Percentiles rank a stretch among this genome's conserved stretches.
Evolutionary conservation across 1,140 invertebrate species (phyloP).

Genomic region (Zaprionus ornatus): DNA sequence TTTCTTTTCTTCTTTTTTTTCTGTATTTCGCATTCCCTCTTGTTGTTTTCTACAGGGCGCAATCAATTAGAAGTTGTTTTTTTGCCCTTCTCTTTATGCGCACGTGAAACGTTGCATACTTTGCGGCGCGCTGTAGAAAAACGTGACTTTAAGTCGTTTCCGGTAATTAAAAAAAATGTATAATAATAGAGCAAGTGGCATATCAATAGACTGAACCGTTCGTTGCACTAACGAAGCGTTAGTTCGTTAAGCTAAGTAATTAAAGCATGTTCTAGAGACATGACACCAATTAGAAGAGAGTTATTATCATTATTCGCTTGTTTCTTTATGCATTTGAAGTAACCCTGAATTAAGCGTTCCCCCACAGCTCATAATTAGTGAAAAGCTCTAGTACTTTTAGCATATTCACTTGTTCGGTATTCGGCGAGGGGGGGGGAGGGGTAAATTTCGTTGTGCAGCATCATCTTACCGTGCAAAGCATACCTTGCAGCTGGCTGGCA

Average conservation of each 20-base stretch:
- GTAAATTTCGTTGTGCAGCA: not conserved
- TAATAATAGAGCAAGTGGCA: not conserved
- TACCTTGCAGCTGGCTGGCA: conserved; percentile 20
- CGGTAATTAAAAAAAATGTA: not conserved
- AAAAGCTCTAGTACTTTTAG: not conserved
- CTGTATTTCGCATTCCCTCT: not conserved
- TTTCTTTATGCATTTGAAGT: too few relatives aligned
- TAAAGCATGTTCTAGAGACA: not conserved
- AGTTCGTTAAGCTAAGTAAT: not conserved
- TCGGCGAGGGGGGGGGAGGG: not conserved
- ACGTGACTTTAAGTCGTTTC: conserved; percentile 14
- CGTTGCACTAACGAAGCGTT: not conserved
- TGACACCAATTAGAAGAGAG: not conserved
- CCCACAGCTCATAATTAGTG: not conserved
- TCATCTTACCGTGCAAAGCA: conserved; percentile 25
- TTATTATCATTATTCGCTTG: too few relatives aligned
- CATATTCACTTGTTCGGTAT: not conserved
- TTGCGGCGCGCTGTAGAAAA: conserved; percentile 6
- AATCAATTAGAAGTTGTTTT: conserved; percentile 67
- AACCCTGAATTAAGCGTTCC: not conserved
- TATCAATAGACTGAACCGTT: not conserved
- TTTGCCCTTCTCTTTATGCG: not conserved
- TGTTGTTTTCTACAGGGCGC: conserved; percentile 24
- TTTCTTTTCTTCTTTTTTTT: not conserved
- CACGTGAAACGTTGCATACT: conserved; percentile 41